These are phyloP conservation scores for Phalacrocorax pelagicus DNA, from an alignment of 2,113 vertebrate species.

Conservation along the genomic window DNA sequence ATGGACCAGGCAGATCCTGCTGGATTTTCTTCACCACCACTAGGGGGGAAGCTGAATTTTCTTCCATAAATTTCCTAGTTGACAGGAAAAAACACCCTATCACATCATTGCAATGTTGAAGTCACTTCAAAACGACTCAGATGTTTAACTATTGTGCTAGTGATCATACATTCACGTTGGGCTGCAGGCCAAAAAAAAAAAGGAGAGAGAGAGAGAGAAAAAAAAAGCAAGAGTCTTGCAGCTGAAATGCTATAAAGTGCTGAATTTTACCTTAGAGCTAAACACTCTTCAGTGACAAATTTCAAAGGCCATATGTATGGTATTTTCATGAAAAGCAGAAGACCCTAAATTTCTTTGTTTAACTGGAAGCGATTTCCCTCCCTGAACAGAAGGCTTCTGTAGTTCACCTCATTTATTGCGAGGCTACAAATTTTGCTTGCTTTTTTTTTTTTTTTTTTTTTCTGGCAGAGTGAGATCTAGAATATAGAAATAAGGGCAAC, in stretches of 20 bases:
- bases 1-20: neutral
- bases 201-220: neutral
- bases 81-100: conserved; percentile 38
- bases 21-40: conserved; percentile 64
- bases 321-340: conserved; percentile 76
- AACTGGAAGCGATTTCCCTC: conserved; percentile 70
- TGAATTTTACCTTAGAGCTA: conserved; percentile 80
- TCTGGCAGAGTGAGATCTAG: neutral
- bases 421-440: conserved; percentile 27
- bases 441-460: neutral
- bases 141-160: conserved; percentile 82
- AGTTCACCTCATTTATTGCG: conserved; percentile 57
- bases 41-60: conserved; percentile 72
- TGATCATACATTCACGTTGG: conserved; percentile 82
- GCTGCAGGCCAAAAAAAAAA: conserved; percentile 77
- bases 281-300: conserved; percentile 79
- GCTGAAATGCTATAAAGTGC: conserved; percentile 74
- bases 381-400: conserved; percentile 43
- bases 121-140: conserved; percentile 81
- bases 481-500: neutral
- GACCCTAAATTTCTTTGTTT: conserved; percentile 80
- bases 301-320: conserved; percentile 81
- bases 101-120: conserved; percentile 69
- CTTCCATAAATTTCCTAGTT: conserved; percentile 45
- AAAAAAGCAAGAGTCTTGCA: conserved; percentile 67